A percentile compares a stretch with the other conserved stretches of the same genome.
Evolutionary conservation across 2,797 vertebrate species (phyloP).

Genomic region (Bovichtus diacanthus): DNA sequence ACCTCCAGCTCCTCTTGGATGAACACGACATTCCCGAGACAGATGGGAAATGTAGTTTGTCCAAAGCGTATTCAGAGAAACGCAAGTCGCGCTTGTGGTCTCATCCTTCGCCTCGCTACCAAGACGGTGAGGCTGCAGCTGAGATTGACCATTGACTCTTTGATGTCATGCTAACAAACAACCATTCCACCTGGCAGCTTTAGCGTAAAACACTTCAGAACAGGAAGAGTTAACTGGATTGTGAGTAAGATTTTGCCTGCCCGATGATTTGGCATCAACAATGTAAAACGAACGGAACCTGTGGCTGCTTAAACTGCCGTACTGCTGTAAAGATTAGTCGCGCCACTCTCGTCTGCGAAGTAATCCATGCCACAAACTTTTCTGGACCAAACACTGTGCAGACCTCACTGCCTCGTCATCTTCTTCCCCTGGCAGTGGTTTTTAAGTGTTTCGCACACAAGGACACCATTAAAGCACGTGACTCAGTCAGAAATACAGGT

Average conservation of each 20-base stretch:
- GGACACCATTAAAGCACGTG: constrained; percentile 67
- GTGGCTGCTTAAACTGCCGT: constrained; percentile 17
- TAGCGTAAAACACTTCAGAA: constrained; percentile 5
- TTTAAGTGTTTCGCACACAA: constrained; percentile 32
- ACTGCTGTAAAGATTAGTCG: constrained; percentile 12
- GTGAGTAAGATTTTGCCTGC: background rate
- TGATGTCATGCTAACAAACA: background rate
- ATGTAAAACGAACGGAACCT: constrained; percentile 1
- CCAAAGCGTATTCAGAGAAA: background rate
- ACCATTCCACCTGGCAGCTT: background rate
- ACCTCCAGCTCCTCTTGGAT: background rate
- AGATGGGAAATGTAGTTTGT: constrained; percentile 26
- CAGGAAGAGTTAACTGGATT: background rate
- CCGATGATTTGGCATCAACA: background rate
- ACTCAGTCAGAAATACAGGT: constrained; percentile 64
- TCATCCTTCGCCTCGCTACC: background rate
- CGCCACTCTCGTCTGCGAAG: constrained; percentile 19
- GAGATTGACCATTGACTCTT: background rate
- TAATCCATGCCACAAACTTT: constrained; percentile 1
- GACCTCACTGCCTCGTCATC: constrained; percentile 13
- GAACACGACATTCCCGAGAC: constrained; percentile 1
- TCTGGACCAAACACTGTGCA: constrained; percentile 3
- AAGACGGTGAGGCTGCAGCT: background rate
- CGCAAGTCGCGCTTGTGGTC: background rate
- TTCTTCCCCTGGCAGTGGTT: constrained; percentile 8